Conservation (phyloP, 2,888 invertebrate species). For the Plagodis dolabraria region DNA sequence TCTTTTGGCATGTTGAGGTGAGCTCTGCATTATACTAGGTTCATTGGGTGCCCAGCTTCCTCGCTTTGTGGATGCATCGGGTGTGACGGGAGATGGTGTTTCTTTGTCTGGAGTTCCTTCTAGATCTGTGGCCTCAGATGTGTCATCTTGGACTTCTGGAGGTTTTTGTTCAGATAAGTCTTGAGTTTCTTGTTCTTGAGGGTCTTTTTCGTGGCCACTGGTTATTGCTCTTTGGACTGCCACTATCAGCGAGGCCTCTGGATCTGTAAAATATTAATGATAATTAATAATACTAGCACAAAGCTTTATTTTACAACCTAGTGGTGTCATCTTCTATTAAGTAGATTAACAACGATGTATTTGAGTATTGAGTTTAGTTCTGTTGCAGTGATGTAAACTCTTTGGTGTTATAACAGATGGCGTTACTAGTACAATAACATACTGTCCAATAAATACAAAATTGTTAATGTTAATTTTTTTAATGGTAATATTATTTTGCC, state of each 20-base stretch:
- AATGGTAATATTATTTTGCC: no score
- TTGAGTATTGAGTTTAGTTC: no score
- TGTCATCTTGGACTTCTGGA: constrained; percentile 53
- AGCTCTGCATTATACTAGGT: constrained; percentile 49
- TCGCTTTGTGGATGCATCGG: constrained; percentile 58
- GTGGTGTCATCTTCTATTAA: no score
- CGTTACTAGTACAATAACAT: no score
- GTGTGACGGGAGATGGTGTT: constrained; percentile 61
- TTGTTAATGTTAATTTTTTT: no score
- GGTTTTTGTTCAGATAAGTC: constrained; percentile 50
- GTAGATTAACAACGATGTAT: no score
- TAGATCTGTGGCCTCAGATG: constrained; percentile 56
- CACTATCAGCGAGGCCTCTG: constrained; percentile 65
- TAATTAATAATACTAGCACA: neutral
- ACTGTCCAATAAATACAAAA: no score
- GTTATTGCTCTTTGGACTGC: constrained; percentile 65
- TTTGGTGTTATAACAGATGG: no score
- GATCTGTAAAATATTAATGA: constrained; percentile 55
- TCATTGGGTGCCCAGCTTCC: constrained; percentile 67
- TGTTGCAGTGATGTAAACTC: no score
- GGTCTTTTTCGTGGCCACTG: constrained; percentile 40
- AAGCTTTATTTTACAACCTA: no score
- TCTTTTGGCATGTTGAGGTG: constrained; percentile 72
- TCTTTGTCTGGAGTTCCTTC: constrained; percentile 70
- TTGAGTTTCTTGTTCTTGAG: neutral